Percentiles rank a stretch among this genome's conserved stretches.
These are phyloP conservation scores for Hedychridium roseum DNA, from an alignment of 2,888 invertebrate genomes.

Conservation along the genomic window DNA sequence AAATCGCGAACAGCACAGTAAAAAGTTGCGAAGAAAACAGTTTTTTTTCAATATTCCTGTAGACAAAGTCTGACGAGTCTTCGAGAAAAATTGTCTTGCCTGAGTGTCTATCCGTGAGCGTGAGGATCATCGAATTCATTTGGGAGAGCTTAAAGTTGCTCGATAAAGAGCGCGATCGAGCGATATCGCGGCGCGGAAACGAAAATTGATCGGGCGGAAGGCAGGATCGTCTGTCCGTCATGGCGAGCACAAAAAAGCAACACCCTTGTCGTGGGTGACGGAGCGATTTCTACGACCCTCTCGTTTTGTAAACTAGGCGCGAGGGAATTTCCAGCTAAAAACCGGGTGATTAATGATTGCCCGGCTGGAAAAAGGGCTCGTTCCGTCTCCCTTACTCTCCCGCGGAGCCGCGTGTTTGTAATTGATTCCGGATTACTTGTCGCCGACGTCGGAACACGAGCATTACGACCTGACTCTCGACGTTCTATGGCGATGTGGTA, in stretches of 20 bases:
- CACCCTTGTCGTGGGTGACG: slow-evolving; percentile 56
- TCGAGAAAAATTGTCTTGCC: no score
- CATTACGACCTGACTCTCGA: slow-evolving; percentile 34
- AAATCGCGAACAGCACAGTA: no score
- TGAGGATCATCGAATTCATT: slow-evolving; percentile 4
- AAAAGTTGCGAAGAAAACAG: no score
- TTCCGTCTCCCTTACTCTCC: slow-evolving; percentile 15
- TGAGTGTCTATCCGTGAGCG: no score
- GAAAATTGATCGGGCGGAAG: slow-evolving; percentile 20
- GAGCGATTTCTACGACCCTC: slow-evolving; percentile 56
- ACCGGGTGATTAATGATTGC: slow-evolving; percentile 61
- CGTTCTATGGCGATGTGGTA: slow-evolving; percentile 24
- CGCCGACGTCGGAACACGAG: slow-evolving; percentile 35
- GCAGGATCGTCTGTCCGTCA: slow-evolving; percentile 22
- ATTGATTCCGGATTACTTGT: slow-evolving; percentile 57
- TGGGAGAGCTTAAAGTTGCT: no score
- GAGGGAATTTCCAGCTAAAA: slow-evolving; percentile 61
- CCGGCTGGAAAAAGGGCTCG: slow-evolving; percentile 41
- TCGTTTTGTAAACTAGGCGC: slow-evolving; percentile 60
- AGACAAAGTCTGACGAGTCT: no score
- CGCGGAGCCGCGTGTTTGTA: slow-evolving; percentile 40
- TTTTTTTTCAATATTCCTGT: no score
- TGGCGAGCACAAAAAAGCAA: slow-evolving; percentile 40
- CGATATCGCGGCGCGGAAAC: slow-evolving; percentile 16
- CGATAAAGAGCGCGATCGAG: slow-evolving; percentile 13